These are phyloP conservation scores for Clarias fuscus DNA, from an alignment of 2,797 vertebrate species.

Conservation along the genomic window DNA sequence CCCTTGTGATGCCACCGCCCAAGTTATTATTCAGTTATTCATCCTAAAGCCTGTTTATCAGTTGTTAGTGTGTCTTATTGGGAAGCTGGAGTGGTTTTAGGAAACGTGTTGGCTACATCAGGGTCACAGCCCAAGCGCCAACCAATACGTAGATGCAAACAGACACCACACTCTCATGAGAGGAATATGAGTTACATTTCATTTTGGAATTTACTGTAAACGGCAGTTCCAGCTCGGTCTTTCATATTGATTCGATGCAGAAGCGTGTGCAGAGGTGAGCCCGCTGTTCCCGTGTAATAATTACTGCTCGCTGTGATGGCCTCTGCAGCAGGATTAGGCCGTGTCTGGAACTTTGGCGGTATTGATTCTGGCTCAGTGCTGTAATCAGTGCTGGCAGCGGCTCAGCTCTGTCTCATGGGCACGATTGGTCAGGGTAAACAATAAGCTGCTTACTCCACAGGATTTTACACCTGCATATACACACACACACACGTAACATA, in stretches of 20 bases:
- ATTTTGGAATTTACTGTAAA: background rate
- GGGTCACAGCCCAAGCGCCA: background rate
- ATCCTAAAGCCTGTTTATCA: background rate
- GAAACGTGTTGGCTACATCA: background rate
- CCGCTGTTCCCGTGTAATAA: constrained; percentile 16
- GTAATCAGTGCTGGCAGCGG: constrained; percentile 27
- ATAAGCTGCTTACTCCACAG: constrained; percentile 14
- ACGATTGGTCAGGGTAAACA: constrained; percentile 27
- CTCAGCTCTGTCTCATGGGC: constrained; percentile 35
- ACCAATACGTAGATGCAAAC: background rate
- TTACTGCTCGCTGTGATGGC: background rate
- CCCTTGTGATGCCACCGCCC: background rate
- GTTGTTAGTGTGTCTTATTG: background rate
- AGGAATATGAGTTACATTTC: background rate
- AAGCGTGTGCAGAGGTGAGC: background rate
- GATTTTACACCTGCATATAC: constrained; percentile 12
- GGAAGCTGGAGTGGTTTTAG: background rate
- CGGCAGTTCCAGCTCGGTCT: background rate
- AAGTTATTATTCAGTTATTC: background rate
- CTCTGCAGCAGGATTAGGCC: constrained; percentile 30
- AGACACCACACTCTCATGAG: background rate
- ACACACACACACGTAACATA: background rate
- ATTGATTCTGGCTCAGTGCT: constrained; percentile 45
- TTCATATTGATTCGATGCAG: background rate
- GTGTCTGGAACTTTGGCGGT: constrained; percentile 26